Conservation (phyloP, 1,140 invertebrate species). For the Aphelenchoides fujianensis region DNA sequence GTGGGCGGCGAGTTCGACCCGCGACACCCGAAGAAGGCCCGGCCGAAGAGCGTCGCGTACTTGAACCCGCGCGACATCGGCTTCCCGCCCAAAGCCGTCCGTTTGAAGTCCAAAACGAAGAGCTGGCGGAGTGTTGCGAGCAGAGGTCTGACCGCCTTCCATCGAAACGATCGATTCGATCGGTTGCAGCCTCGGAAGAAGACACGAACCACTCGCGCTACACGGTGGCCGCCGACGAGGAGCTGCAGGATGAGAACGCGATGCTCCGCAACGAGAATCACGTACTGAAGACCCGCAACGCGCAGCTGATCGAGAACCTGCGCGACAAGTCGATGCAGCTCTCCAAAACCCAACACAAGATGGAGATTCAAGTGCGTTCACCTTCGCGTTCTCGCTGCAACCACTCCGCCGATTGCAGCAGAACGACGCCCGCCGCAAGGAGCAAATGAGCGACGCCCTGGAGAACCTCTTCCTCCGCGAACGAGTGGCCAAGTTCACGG, state of each 20-base stretch:
- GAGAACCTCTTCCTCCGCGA: slow-evolving; percentile 14
- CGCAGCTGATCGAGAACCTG: slow-evolving; percentile 35
- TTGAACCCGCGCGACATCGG: slow-evolving; percentile 5
- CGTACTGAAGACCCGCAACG: slow-evolving; percentile 25
- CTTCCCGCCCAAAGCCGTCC: slow-evolving; percentile 7
- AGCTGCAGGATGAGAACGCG: slow-evolving; percentile 23
- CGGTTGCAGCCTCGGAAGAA: slow-evolving; percentile 8
- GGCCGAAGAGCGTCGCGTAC: slow-evolving; percentile 19
- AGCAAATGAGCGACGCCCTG: slow-evolving; percentile 24
- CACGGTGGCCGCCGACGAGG: slow-evolving; percentile 14
- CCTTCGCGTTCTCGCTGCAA: not conserved
- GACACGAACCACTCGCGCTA: slow-evolving; percentile 15
- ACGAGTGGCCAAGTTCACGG: slow-evolving; percentile 25
- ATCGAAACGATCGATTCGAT: not conserved
- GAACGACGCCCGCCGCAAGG: slow-evolving; percentile 5
- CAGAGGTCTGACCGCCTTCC: slow-evolving; percentile 21
- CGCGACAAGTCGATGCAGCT: slow-evolving; percentile 36
- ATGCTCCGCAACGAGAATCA: slow-evolving; percentile 26
- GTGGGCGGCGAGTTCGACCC: not conserved
- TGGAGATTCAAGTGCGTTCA: slow-evolving; percentile 28
- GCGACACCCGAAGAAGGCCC: not conserved
- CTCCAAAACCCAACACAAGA: slow-evolving; percentile 25
- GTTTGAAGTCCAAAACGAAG: slow-evolving; percentile 7
- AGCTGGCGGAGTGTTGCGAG: slow-evolving; percentile 33
- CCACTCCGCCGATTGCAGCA: slow-evolving; percentile 1